Base-by-base conservation (phyloP, 2,888 invertebrate genomes). In the Spatulosminthurus flaviceps region DNA sequence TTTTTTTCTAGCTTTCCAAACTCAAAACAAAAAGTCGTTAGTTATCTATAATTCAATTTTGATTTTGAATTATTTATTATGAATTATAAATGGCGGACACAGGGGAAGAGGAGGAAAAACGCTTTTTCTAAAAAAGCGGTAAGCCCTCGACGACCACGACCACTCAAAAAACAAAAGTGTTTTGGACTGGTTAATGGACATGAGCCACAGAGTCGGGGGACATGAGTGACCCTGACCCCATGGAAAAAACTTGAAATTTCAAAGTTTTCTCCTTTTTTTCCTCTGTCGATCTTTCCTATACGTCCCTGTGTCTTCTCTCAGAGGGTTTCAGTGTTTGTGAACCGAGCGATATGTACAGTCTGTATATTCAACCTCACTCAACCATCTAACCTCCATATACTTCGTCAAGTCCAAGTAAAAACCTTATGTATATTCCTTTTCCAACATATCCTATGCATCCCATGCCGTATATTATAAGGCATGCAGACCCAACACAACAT, bases 201-300 rank as follows among this genome's bases (percentile, higher is more conserved):
- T 70, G 70, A 75, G 51, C 64, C 75, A 75, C 75, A 75, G 75
- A 75, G 75, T 75, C 75, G 75, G 75, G 75, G 24, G 75, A 75
- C 41, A 34, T 75, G 75, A 34, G 64, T 75, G 75, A 75, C 75
- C 75, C 75, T 75, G 75, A 75, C 75, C 61, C 75, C 75, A 75
- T 75, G 75, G 75, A 75, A 70, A 70, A 70, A 70, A 70, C 70
- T 70, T 70, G 34, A 70, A 41, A 41, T 70, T 70, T 70, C 70
- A 70, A 70, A 70, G 70, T 70, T 70, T 70, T 70, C 70, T 70
- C 70, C 70, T 21, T 41, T 70, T 41, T 64, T 26, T 41, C 70
- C 41, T 34, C 70, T 21, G 22, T 29, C 70, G 64, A 9, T 64
- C 64, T 64, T 41, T 28, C 69, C 69, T 69, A 34, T 51, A 51